Conservation (phyloP, 1,140 invertebrate species). For the Drosophila nigrodunni region DNA sequence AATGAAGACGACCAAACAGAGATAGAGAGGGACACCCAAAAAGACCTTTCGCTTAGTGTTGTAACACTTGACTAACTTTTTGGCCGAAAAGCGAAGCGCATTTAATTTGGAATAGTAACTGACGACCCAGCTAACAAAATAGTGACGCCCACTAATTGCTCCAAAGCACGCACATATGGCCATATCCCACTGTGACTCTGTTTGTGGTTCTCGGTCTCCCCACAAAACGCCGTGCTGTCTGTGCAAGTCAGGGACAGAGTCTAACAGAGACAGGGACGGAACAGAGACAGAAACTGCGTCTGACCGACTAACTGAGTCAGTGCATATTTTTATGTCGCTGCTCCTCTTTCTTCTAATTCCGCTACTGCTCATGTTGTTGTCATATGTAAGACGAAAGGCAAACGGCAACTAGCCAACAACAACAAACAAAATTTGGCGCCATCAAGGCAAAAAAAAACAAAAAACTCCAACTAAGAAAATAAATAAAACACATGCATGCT, state of each 20-base stretch:
- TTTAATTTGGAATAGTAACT: conserved; percentile 9
- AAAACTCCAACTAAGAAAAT: conserved; percentile 3
- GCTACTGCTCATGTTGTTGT: not conserved
- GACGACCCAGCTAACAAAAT: not conserved
- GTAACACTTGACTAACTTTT: not conserved
- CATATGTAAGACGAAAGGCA: not conserved
- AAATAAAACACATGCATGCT: not conserved
- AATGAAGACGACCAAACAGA: not conserved
- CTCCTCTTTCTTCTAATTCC: conserved; percentile 6
- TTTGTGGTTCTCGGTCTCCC: not conserved
- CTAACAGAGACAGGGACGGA: not conserved
- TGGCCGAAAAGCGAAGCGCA: not conserved
- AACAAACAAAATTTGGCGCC: conserved; percentile 14
- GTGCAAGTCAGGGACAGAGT: conserved; percentile 5
- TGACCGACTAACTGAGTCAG: conserved; percentile 39
- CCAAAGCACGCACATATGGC: conserved; percentile 28
- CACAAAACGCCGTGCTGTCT: conserved; percentile 53
- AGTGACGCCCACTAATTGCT: conserved; percentile 43
- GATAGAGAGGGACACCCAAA: not conserved
- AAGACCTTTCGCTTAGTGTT: not conserved
- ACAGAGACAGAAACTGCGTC: not conserved
- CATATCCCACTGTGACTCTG: conserved; percentile 8
- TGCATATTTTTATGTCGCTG: conserved; percentile 12
- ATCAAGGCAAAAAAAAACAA: conserved; percentile 15
- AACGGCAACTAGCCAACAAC: conserved; percentile 7